A percentile compares a stretch with the other conserved stretches of the same genome.
phyloP scores from a whole-genome alignment of 2,113 vertebrate genomes.

The Chloebia gouldiae region DNA sequence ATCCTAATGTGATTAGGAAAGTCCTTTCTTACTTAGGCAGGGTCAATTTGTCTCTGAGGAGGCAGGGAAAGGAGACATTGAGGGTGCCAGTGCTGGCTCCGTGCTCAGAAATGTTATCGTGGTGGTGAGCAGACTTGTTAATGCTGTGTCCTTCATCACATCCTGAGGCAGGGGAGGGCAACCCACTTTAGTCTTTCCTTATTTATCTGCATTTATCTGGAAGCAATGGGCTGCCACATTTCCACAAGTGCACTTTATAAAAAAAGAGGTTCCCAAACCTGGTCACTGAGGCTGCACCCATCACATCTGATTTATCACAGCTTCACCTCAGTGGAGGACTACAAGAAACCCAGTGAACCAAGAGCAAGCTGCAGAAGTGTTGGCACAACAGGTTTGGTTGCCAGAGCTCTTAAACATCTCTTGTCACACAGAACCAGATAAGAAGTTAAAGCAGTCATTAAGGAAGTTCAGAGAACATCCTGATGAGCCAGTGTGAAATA shows the following conservation, averaged over 20 bases:
- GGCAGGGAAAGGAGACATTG: background rate
- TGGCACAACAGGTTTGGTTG: background rate
- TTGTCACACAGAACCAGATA: background rate
- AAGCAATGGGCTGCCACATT: background rate
- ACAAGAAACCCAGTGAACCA: background rate
- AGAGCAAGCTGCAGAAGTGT: background rate
- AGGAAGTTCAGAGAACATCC: background rate
- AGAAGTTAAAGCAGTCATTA: background rate
- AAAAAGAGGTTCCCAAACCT: background rate
- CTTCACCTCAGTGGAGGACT: background rate
- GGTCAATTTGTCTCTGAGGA: conserved; percentile 67
- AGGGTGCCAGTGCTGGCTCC: conserved; percentile 38
- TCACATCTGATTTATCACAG: background rate
- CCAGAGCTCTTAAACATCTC: background rate
- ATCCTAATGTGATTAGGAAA: conserved; percentile 74
- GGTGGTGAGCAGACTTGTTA: conserved; percentile 31
- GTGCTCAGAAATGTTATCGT: conserved; percentile 58
- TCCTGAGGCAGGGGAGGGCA: background rate
- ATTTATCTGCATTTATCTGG: conserved; percentile 27
- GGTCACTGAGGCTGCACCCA: background rate
- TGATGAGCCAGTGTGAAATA: background rate
- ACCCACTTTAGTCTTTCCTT: conserved; percentile 24
- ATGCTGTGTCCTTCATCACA: background rate
- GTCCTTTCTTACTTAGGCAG: conserved; percentile 63
- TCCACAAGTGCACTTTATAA: background rate